Conservation (phyloP, 2,888 invertebrate genomes). For the Cosmorhoe ocellata region DNA sequence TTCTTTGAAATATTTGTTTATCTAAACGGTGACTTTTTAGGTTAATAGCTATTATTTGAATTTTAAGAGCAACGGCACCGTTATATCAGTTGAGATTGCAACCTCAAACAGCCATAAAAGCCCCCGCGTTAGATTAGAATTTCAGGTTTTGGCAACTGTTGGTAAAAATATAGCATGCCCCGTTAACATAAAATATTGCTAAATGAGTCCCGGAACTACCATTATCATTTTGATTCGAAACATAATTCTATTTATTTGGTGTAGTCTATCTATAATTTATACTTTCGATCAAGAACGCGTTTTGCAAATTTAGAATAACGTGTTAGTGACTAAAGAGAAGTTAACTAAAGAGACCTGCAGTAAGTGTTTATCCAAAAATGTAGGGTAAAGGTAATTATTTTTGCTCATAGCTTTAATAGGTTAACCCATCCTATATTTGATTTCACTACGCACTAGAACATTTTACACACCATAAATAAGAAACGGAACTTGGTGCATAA, state of each 20-base stretch:
- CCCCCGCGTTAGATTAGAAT: constrained; percentile 18
- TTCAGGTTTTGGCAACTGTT: constrained; percentile 20
- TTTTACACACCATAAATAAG: not conserved
- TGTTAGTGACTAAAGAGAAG: too few species aligned
- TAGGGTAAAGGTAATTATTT: too few species aligned
- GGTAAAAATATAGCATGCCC: constrained; percentile 13
- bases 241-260: too few species aligned
- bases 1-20: constrained; percentile 21
- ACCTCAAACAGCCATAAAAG: constrained; percentile 26
- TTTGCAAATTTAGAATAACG: too few species aligned
- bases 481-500: constrained; percentile 10
- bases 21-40: constrained; percentile 26
- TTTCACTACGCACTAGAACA: not conserved
- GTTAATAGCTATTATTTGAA: constrained; percentile 36
- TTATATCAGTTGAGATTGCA: constrained; percentile 29
- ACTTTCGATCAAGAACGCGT: too few species aligned
- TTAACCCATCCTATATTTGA: too few species aligned
- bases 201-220: not conserved
- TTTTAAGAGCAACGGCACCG: constrained; percentile 28
- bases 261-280: too few species aligned
- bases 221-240: constrained; percentile 1
- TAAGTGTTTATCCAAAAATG: too few species aligned
- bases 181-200: constrained; percentile 9
- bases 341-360: too few species aligned
- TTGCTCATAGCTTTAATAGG: too few species aligned